These are phyloP conservation scores for Cliona cf. orientalis DNA, from an alignment of 37 sponge, comb jelly and placozoan genomes.

Conservation along the genomic window DNA sequence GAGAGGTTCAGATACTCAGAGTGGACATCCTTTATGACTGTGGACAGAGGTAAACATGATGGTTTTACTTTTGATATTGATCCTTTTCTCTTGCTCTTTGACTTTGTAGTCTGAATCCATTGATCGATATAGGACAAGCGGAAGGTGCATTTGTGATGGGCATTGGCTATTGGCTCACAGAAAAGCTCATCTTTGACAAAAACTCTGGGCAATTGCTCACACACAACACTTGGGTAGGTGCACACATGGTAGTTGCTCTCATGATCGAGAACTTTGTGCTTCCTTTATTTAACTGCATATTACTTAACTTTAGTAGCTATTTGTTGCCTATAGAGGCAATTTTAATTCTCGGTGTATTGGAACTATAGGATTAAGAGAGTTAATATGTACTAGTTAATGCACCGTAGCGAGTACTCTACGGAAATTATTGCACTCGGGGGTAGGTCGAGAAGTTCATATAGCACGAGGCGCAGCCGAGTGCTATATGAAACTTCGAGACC, in stretches of 20 bases:
- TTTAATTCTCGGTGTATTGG: not conserved
- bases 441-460: no score
- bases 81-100: not conserved
- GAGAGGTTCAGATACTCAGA: constrained; percentile 63
- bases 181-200: constrained; percentile 59
- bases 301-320: no score
- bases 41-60: constrained; percentile 73
- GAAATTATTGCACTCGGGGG: no score
- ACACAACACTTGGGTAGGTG: constrained; percentile 84
- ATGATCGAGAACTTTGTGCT: no score
- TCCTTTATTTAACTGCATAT: no score
- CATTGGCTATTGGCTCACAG: constrained; percentile 86
- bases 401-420: no score
- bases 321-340: no score
- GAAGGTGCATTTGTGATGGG: constrained; percentile 89
- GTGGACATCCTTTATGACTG: constrained; percentile 90
- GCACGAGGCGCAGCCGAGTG: no score
- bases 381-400: no score
- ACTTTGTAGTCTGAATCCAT: constrained; percentile 78
- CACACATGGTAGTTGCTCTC: not conserved
- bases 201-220: constrained; percentile 69
- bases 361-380: no score
- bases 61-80: not conserved
- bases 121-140: constrained; percentile 86
- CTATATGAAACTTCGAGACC: no score